phyloP scores from a whole-genome alignment of 2,113 vertebrate species.

The Etheostoma cragini region DNA sequence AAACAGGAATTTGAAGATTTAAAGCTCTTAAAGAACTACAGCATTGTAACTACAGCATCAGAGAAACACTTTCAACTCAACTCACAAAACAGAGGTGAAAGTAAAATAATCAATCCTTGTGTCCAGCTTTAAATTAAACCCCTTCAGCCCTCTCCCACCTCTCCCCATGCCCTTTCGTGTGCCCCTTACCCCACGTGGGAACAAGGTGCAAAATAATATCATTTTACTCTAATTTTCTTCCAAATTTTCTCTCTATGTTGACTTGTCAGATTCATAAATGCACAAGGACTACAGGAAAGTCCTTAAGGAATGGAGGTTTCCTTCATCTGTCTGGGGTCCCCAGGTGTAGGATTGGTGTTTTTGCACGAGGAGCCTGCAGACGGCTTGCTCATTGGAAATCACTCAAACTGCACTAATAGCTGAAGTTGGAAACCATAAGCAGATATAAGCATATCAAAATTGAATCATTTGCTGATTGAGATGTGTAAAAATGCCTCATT shows the following conservation, averaged over 20 bases:
- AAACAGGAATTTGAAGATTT: constrained; percentile 20
- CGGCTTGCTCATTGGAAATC: constrained; percentile 58
- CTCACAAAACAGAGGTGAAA: background rate
- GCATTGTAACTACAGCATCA: background rate
- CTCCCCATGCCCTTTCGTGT: constrained; percentile 87
- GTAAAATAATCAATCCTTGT: constrained; percentile 20
- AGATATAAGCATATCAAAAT: constrained; percentile 71
- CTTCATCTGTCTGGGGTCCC: constrained; percentile 25
- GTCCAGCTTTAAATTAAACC: background rate
- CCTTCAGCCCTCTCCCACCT: constrained; percentile 29
- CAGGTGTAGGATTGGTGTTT: constrained; percentile 52
- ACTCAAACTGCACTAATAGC: constrained; percentile 68
- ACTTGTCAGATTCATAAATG: constrained; percentile 28
- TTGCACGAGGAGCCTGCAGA: constrained; percentile 21
- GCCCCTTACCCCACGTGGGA: constrained; percentile 88
- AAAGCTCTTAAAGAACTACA: background rate
- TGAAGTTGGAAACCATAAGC: constrained; percentile 65
- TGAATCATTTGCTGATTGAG: constrained; percentile 53
- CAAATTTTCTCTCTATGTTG: background rate
- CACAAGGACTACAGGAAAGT: constrained; percentile 27
- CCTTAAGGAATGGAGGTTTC: constrained; percentile 23
- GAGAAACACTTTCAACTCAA: constrained; percentile 24
- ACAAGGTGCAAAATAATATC: constrained; percentile 20
- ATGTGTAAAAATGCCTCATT: constrained; percentile 42
- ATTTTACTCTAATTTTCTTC: background rate